Conservation (phyloP, 2,113 vertebrate species). For the Odocoileus hemionus region DNA sequence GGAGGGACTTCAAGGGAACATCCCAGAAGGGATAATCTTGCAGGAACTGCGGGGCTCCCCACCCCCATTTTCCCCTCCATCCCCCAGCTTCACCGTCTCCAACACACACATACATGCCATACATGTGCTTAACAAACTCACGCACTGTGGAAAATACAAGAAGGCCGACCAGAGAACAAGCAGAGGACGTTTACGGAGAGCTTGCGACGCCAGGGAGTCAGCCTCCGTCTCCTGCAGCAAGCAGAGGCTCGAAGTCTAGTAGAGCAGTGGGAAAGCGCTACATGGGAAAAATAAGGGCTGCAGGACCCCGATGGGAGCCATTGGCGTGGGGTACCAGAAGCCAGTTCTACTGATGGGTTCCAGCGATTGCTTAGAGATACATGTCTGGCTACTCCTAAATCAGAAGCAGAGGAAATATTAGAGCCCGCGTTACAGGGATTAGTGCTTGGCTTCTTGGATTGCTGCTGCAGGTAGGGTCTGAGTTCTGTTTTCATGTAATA, state of each 20-base stretch:
- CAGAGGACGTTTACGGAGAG: background rate
- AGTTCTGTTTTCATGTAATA: background rate
- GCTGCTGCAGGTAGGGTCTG: background rate
- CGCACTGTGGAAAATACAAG: background rate
- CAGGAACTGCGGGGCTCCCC: background rate
- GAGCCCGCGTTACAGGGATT: background rate
- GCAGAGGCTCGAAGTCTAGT: background rate
- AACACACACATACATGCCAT: background rate
- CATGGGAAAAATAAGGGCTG: background rate
- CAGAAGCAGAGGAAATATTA: background rate
- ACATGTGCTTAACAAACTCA: background rate
- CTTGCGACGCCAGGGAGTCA: background rate
- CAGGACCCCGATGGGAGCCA: rapidly evolving
- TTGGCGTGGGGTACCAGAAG: background rate
- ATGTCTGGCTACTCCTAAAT: background rate
- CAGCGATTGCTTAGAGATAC: background rate
- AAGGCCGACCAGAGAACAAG: background rate
- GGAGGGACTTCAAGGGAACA: background rate
- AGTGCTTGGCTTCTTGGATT: background rate
- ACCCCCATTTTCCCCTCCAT: too few species aligned
- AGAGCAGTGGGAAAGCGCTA: background rate
- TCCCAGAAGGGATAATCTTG: background rate
- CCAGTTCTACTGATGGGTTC: background rate
- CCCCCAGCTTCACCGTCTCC: background rate
- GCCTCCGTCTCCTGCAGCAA: background rate